Evolutionary conservation across 2,113 vertebrate genomes (phyloP), one percentile per base, ranked within the genome.

Genomic region (Bolborhynchus lineola): DNA sequence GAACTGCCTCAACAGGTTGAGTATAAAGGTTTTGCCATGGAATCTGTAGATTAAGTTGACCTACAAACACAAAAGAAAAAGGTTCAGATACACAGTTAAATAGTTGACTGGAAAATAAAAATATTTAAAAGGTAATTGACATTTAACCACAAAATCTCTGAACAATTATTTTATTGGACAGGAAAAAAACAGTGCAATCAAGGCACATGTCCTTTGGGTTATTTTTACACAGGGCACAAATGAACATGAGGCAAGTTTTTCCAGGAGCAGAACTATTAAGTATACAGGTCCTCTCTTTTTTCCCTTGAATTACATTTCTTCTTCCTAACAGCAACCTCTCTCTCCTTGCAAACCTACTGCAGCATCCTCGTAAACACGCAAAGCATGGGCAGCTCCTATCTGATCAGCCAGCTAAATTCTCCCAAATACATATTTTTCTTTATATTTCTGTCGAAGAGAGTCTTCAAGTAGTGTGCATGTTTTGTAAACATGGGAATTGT

Each of bases 11-110:
- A 95, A 99, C 99, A 16, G 99, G 99, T 88, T 99, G 99, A 39
- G 98, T 99, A 97, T 99, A 99, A 83, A 99, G 99, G 76, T 99
- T 99, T 94, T 99, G 99, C 99, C 99, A 99, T 13, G 99, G 99
- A 90, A 99, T 99, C 97, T 98, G 98, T 53, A 99, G 97, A 88
- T 99, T 98, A 87, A 99, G 98, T 68, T 99, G 98, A 93, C 98
- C 99, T 99, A 93, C 24, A 77, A 89, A 87, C 14, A 86, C 7
- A 88, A 55, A 95, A 63, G 33, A 52, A 85, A 90, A 92, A 49
- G 19, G 6, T 2, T 91, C 3, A 90, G 31, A 28, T 24, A 70
- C 47, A 87, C 2, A 55, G 20, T 59, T 50, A 82, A 64, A 60
- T 4, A 57, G 33, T 1, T 82, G 8, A 83, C 16, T 11, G 5